phyloP scores from a whole-genome alignment of 2,797 vertebrate species.

The Holocentrus rufus region DNA sequence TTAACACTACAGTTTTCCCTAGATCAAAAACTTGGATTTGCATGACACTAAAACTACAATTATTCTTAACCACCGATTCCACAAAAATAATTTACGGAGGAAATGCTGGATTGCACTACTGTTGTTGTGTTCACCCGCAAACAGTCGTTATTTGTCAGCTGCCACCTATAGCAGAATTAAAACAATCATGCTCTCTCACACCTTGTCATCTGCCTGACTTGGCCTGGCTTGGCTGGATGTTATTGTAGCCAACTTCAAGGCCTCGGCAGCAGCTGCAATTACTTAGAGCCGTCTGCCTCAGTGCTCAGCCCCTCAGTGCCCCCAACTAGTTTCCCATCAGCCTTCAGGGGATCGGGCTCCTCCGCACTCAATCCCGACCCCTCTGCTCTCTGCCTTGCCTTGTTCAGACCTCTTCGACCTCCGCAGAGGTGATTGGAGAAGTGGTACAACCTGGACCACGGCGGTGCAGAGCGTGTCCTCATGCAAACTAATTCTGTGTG shows the following conservation, averaged over 20 bases:
- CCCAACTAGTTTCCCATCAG: constrained; percentile 79
- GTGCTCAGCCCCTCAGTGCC: constrained; percentile 73
- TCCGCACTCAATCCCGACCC: constrained; percentile 75
- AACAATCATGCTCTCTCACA: constrained; percentile 77
- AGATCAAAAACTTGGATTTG: background rate
- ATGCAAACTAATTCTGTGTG: constrained; percentile 52
- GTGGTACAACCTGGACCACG: constrained; percentile 51
- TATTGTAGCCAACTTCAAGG: constrained; percentile 85
- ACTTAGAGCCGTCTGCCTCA: constrained; percentile 79
- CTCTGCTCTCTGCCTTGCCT: constrained; percentile 69
- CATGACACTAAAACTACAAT: background rate
- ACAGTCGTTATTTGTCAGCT: constrained; percentile 47
- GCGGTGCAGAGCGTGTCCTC: constrained; percentile 45
- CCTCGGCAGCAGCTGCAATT: constrained; percentile 83
- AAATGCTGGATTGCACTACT: background rate
- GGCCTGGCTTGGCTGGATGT: constrained; percentile 81
- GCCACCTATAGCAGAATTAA: constrained; percentile 69
- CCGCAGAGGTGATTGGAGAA: constrained; percentile 71
- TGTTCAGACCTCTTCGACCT: constrained; percentile 70
- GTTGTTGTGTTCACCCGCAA: constrained; percentile 15
- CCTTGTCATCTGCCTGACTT: constrained; percentile 81
- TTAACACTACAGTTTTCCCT: background rate
- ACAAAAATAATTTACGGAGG: background rate
- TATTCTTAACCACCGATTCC: background rate
- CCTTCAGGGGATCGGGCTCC: constrained; percentile 74